Evolutionary conservation across 2,797 vertebrate species (phyloP).

Genomic region (Pantherophis vulpinus): DNA sequence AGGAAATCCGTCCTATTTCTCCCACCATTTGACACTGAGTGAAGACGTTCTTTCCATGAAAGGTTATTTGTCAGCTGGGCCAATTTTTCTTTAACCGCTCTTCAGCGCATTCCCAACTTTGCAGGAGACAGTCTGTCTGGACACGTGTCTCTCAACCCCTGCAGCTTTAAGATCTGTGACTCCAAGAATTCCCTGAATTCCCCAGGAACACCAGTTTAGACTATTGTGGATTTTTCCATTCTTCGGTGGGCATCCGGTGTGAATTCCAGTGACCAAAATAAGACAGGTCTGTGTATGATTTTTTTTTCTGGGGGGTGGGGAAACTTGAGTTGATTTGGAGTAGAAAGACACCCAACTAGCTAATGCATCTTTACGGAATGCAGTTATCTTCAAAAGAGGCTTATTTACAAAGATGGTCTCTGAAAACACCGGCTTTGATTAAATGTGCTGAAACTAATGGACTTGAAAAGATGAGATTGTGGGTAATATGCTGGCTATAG

Average conservation of each 20-base stretch:
- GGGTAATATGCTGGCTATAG: neutral
- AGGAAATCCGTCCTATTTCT: neutral
- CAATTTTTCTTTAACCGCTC: neutral
- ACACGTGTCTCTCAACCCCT: neutral
- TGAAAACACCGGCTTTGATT: neutral
- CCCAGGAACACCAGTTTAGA: neutral
- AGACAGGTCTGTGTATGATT: neutral
- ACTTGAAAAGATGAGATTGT: neutral
- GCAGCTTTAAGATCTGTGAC: neutral
- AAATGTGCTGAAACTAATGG: neutral
- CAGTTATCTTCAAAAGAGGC: neutral
- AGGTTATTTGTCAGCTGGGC: neutral
- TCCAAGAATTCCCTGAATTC: neutral
- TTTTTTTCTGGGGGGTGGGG: too few relatives aligned
- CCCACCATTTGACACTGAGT: neutral
- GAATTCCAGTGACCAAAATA: neutral
- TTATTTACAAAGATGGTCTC: neutral
- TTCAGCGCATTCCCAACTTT: fast-evolving
- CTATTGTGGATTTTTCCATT: neutral
- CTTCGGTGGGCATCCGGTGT: neutral
- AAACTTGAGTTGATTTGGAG: neutral
- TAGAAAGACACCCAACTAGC: neutral
- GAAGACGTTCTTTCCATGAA: neutral
- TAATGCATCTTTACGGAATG: neutral
- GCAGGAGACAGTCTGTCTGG: fast-evolving